Base-by-base conservation (phyloP, 2,888 invertebrate species). In the Andrena flavipes region DNA sequence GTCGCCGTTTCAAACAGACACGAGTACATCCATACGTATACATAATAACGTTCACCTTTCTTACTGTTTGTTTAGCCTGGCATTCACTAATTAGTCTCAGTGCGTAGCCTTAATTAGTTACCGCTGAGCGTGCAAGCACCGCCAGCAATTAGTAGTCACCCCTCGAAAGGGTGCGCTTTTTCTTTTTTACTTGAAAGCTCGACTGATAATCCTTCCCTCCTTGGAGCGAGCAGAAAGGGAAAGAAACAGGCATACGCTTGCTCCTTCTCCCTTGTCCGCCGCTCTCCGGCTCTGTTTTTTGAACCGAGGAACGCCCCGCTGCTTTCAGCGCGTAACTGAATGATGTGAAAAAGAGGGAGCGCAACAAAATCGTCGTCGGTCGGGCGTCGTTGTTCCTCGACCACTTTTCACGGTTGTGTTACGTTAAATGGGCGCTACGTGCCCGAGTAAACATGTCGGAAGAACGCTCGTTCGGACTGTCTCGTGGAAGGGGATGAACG, bases 81-180 rank as follows among this genome's bases (percentile, higher is more conserved):
- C 87, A 90, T 90, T 86, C 84, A 89, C 87, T 88, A 88, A 91
- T 91, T 88, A 90, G 87, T 87, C 87, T 88, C 87, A 89, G 88
- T 91, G 90, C 89, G 91, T 90, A 90, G 91, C 90, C 86, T 92
- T 91, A 91, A 92, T 92, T 92, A 92, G 92, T 92, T 92, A 92
- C 92, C 91, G 90, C 90, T 91, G 90, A 91, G 92, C 91, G 91
- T 87, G 88, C 91, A 91, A 91, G 91, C 91, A 92, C 90, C 90
- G 90, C 89, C 90, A 91, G 86, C 85, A 88, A 84, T 86, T 84
- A 84, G 88, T 87, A 82, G 87, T 84, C 87, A 74, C 77, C 82
- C 80, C 80, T 74, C 65, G 81, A 79, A 73, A 64, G 72, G 77
- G 81, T 80, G 80, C 82, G 84, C 77, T 76, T 85, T 86, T 82